phyloP scores from a whole-genome alignment of 2,888 invertebrate genomes.

The Lucinisca nassula region DNA sequence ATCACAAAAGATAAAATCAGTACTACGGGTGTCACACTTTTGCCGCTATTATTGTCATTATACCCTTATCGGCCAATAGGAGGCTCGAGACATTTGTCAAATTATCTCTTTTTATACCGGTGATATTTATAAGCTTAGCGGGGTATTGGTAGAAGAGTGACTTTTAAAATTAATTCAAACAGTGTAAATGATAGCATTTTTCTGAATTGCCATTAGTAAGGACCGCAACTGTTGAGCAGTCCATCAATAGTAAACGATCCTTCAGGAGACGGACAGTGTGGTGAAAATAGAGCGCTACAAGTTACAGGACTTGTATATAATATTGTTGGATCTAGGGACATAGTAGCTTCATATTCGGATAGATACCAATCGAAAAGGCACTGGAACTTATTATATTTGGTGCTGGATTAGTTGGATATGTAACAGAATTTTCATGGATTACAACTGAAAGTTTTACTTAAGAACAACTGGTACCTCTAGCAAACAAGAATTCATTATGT shows the following conservation, averaged over 20 bases:
- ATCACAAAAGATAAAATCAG: background rate
- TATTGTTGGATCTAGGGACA: too few relatives aligned
- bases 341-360: too few relatives aligned
- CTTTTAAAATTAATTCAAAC: background rate
- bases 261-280: too few relatives aligned
- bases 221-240: background rate
- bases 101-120: conserved; percentile 5
- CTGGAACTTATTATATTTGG: too few relatives aligned
- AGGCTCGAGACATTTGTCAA: background rate
- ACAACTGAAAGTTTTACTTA: too few relatives aligned
- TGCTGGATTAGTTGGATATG: too few relatives aligned
- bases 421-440: too few relatives aligned
- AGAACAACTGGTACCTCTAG: too few relatives aligned
- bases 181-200: background rate
- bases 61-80: background rate
- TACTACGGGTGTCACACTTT: background rate
- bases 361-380: too few relatives aligned
- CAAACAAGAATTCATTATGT: too few relatives aligned
- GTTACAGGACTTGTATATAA: too few relatives aligned
- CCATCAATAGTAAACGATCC: background rate
- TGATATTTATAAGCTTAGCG: conserved; percentile 5
- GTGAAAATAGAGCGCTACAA: too few relatives aligned
- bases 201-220: background rate
- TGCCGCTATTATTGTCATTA: background rate
- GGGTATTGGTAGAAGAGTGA: background rate